Percentiles rank a stretch among this genome's conserved stretches.
Conservation (phyloP, 2,888 invertebrate species). For the Tipula vernalis region DNA sequence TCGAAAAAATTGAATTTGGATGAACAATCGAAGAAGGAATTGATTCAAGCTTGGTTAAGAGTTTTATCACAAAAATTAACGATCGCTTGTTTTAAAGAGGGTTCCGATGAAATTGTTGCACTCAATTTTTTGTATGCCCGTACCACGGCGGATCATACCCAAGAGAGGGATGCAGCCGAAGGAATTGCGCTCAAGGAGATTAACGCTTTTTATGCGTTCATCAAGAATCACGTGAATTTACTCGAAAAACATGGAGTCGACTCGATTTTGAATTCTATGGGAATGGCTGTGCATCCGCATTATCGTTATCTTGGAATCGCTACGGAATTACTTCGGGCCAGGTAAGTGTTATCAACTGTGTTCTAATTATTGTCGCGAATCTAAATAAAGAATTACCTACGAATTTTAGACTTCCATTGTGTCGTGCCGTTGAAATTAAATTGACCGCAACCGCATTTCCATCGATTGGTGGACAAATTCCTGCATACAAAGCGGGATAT, state of each 20-base stretch:
- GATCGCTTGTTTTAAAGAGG: neutral
- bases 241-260: constrained; percentile 5
- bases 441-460: constrained; percentile 9
- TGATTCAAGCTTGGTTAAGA: neutral
- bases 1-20: neutral
- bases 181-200: neutral
- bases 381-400: neutral
- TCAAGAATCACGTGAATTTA: neutral
- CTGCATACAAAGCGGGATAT: constrained; percentile 12
- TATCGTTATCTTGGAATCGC: constrained; percentile 12
- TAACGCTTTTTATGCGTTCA: neutral
- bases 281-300: neutral
- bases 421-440: constrained; percentile 8
- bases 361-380: too few species aligned
- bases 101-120: neutral
- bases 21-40: neutral
- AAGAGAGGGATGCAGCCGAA: neutral
- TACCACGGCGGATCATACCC: neutral
- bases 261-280: neutral
- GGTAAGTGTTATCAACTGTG: neutral
- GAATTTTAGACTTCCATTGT: neutral
- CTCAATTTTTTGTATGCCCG: constrained; percentile 6
- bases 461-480: constrained; percentile 7
- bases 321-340: neutral
- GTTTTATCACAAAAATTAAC: neutral